Evolutionary conservation across 2,113 vertebrate species (phyloP).

Genomic region (Platichthys flesus): DNA sequence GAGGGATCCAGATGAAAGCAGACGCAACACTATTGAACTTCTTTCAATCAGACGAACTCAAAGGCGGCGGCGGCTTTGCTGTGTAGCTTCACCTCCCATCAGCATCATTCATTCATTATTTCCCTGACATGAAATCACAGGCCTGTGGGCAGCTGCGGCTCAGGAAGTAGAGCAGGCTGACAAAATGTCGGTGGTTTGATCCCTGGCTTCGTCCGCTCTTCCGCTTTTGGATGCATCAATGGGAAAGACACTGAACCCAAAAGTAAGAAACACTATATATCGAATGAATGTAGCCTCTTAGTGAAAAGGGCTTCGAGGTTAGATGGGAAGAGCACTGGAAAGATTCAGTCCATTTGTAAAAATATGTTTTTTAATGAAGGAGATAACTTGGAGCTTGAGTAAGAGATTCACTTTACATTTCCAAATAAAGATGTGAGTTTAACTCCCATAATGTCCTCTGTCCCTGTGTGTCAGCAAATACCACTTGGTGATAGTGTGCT

Average conservation of each 20-base stretch:
- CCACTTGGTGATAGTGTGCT: conserved; percentile 16
- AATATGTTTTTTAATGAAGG: not conserved
- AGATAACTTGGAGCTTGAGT: not conserved
- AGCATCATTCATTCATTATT: conserved; percentile 47
- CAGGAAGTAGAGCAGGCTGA: not conserved
- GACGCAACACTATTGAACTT: conserved; percentile 42
- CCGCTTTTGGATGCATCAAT: not conserved
- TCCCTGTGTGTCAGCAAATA: conserved; percentile 29
- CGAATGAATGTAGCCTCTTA: too few species aligned
- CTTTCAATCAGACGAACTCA: conserved; percentile 56
- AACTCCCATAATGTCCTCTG: conserved; percentile 4
- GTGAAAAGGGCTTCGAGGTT: too few species aligned
- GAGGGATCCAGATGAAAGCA: conserved; percentile 49
- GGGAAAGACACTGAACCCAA: not conserved
- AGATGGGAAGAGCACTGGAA: not conserved
- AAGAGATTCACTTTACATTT: not conserved
- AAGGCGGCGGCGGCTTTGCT: conserved; percentile 27
- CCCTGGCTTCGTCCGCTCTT: not conserved
- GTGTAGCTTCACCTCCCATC: conserved; percentile 7
- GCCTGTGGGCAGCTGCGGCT: not conserved
- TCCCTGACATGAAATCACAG: conserved; percentile 22
- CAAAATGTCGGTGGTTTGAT: not conserved
- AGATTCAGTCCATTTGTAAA: not conserved
- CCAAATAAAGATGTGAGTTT: not conserved
- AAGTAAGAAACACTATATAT: not conserved